Percentiles rank a stretch among this genome's conserved stretches.
phyloP scores from a whole-genome alignment of 1,140 invertebrate species.

The Drosophila insularis region DNA sequence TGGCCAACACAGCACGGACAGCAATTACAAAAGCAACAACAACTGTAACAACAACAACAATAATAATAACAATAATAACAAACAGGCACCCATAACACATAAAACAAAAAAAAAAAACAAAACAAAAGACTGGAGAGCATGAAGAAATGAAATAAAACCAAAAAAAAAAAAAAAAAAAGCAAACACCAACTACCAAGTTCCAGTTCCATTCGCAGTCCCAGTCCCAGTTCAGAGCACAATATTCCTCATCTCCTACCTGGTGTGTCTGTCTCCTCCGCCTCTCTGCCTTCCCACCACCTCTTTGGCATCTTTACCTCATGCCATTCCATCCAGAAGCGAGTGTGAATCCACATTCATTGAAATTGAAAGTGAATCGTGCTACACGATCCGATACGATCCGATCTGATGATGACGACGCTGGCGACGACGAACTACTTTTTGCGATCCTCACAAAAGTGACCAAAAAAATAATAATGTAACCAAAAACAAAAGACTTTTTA shows the following conservation, averaged over 20 bases:
- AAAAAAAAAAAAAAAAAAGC: slow-evolving; percentile 35
- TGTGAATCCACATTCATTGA: slow-evolving; percentile 64
- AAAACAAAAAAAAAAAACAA: neutral
- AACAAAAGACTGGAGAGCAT: slow-evolving; percentile 68
- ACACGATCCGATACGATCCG: slow-evolving; percentile 66
- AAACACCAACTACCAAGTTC: slow-evolving; percentile 36
- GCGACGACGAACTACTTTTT: slow-evolving; percentile 32
- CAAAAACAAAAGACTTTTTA: slow-evolving; percentile 21
- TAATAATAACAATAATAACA: slow-evolving; percentile 50
- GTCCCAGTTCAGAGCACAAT: slow-evolving; percentile 47
- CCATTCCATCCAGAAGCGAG: slow-evolving; percentile 41
- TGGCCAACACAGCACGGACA: slow-evolving; percentile 46
- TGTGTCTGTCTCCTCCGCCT: neutral
- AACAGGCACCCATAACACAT: slow-evolving; percentile 26
- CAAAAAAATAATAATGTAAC: slow-evolving; percentile 59
- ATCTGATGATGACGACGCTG: slow-evolving; percentile 15
- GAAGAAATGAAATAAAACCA: slow-evolving; percentile 75
- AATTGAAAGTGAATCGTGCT: slow-evolving; percentile 80
- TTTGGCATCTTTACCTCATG: neutral
- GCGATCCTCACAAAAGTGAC: slow-evolving; percentile 63
- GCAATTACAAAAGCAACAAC: slow-evolving; percentile 47
- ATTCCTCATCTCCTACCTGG: neutral
- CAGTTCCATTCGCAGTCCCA: slow-evolving; percentile 56
- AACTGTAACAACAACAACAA: slow-evolving; percentile 32
- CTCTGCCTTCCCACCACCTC: neutral